A percentile compares a stretch with the other conserved stretches of the same genome.
These are phyloP conservation scores for Percina caprodes DNA, from an alignment of 2,113 vertebrate genomes.

Conservation along the genomic window DNA sequence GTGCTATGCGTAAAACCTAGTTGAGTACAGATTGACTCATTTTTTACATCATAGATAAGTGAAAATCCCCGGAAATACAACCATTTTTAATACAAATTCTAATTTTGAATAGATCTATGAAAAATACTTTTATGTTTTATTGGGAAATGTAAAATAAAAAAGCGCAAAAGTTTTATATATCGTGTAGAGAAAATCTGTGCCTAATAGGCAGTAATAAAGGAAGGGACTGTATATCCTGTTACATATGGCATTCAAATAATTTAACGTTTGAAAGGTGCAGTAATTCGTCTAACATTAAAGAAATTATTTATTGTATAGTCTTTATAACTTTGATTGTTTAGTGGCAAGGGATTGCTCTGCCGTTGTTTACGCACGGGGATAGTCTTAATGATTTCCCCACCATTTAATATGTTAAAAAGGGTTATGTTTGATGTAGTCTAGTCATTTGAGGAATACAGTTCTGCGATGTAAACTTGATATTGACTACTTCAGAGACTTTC, in stretches of 20 bases:
- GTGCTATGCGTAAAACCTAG: conserved; percentile 19
- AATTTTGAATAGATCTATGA: neutral
- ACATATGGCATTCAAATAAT: neutral
- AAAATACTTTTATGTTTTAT: neutral
- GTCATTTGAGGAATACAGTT: neutral
- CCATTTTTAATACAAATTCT: neutral
- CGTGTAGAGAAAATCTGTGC: neutral
- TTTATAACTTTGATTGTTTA: neutral
- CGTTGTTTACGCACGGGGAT: conserved; percentile 7
- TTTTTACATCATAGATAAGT: neutral
- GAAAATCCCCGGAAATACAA: neutral
- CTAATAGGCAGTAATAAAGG: neutral
- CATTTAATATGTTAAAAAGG: neutral
- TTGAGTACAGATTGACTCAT: neutral
- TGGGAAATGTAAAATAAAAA: neutral
- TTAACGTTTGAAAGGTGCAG: neutral
- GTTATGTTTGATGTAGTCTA: neutral
- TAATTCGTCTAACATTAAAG: neutral
- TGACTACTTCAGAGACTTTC: neutral
- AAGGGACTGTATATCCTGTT: neutral
- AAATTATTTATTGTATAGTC: neutral
- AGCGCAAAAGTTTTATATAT: neutral
- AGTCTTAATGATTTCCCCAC: neutral
- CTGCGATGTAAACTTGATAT: neutral
- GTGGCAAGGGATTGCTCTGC: too few species aligned